These are phyloP conservation scores for Heptranchias perlo DNA, from an alignment of 2,113 vertebrate species.

Conservation along the genomic window DNA sequence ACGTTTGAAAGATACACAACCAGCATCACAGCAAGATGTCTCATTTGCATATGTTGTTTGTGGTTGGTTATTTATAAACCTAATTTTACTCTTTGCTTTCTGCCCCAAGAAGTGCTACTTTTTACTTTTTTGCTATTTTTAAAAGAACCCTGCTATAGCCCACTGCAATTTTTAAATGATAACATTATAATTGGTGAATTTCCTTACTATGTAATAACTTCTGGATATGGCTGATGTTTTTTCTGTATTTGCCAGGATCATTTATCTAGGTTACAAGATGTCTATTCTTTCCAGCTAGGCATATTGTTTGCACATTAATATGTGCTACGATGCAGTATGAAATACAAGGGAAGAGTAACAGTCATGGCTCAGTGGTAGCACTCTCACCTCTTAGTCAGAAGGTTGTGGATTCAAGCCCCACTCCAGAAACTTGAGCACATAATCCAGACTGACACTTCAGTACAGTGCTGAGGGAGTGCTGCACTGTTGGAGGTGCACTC, in stretches of 20 bases:
- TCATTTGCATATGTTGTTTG: slow-evolving; percentile 39
- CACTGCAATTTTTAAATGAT: not conserved
- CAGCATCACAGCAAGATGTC: slow-evolving; percentile 42
- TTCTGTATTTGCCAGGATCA: not conserved
- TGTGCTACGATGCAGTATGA: not conserved
- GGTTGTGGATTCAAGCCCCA: not conserved
- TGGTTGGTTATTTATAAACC: slow-evolving; percentile 37
- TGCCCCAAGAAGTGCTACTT: not conserved
- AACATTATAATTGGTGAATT: not conserved
- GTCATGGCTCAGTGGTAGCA: not conserved
- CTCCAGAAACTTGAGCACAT: too few species aligned
- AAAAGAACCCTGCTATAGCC: not conserved
- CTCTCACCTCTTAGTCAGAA: not conserved
- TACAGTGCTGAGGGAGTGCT: not conserved
- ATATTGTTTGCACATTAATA: not conserved
- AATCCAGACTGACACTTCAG: not conserved
- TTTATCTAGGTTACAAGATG: not conserved
- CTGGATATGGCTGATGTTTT: not conserved
- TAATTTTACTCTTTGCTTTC: not conserved
- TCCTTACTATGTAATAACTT: not conserved
- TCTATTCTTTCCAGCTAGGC: not conserved
- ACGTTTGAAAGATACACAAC: slow-evolving; percentile 45
- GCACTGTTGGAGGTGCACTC: not conserved
- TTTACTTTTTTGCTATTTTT: not conserved
- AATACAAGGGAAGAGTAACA: not conserved